Conservation (phyloP, 2,888 invertebrate genomes). For the Diaphora mendica region DNA sequence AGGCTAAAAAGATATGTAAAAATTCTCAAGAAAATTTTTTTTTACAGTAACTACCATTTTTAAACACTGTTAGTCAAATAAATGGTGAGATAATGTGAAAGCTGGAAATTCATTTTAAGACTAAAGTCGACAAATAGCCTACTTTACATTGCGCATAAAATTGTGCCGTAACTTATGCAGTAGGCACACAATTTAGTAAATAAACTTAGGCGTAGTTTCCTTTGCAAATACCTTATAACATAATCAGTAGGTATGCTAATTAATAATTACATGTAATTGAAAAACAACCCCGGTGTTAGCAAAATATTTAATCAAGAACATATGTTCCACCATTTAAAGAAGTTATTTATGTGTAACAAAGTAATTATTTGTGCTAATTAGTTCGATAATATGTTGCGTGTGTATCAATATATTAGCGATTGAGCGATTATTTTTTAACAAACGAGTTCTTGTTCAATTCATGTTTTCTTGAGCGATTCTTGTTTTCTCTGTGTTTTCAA, state of each 20-base stretch:
- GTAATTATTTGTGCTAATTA: conserved; percentile 37
- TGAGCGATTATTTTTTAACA: neutral
- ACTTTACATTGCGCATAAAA: neutral
- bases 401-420: conserved; percentile 1
- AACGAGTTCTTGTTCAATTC: too few relatives aligned
- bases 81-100: too few relatives aligned
- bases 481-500: neutral
- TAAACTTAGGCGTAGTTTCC: neutral
- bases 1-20: too few relatives aligned
- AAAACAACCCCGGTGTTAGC: neutral
- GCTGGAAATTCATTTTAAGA: neutral
- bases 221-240: neutral
- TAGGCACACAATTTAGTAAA: neutral
- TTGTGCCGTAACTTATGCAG: neutral
- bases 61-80: neutral
- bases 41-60: neutral
- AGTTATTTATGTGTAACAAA: neutral
- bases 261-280: neutral
- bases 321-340: neutral
- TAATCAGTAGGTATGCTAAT: neutral
- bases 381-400: conserved; percentile 38
- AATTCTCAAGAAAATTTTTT: too few relatives aligned
- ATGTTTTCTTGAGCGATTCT: neutral
- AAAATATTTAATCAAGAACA: neutral
- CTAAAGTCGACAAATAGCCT: neutral